phyloP scores from a whole-genome alignment of 1,140 invertebrate species.

The Matsumurasca onukii region DNA sequence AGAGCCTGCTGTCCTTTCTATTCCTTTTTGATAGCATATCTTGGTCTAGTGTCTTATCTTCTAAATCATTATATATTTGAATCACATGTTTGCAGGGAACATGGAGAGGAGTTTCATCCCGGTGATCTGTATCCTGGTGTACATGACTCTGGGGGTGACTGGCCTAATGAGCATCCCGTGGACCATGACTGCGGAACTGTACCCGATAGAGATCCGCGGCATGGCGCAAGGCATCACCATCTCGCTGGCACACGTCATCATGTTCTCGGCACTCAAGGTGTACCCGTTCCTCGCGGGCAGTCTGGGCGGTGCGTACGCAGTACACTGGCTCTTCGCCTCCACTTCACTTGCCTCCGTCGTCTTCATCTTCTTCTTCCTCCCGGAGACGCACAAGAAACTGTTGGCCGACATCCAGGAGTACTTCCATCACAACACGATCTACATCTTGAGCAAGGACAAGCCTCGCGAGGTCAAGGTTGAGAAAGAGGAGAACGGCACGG shows the following conservation, averaged over 20 bases:
- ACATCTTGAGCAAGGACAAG: slow-evolving; percentile 29
- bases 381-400: slow-evolving; percentile 70
- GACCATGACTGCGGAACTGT: slow-evolving; percentile 62
- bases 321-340: slow-evolving; percentile 69
- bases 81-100: not conserved
- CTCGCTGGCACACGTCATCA: slow-evolving; percentile 54
- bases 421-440: slow-evolving; percentile 50
- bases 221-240: slow-evolving; percentile 54
- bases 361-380: slow-evolving; percentile 63
- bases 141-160: slow-evolving; percentile 58
- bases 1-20: no score
- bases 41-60: no score
- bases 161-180: slow-evolving; percentile 60
- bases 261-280: slow-evolving; percentile 55
- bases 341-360: slow-evolving; percentile 57
- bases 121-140: slow-evolving; percentile 53
- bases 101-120: slow-evolving; percentile 43
- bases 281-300: slow-evolving; percentile 50
- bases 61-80: no score
- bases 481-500: not conserved
- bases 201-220: slow-evolving; percentile 58
- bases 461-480: not conserved
- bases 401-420: slow-evolving; percentile 67
- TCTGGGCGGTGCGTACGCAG: slow-evolving; percentile 55
- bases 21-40: no score